These are phyloP conservation scores for Myxocyprinus asiaticus DNA, from an alignment of 2,113 vertebrate species.

Conservation along the genomic window DNA sequence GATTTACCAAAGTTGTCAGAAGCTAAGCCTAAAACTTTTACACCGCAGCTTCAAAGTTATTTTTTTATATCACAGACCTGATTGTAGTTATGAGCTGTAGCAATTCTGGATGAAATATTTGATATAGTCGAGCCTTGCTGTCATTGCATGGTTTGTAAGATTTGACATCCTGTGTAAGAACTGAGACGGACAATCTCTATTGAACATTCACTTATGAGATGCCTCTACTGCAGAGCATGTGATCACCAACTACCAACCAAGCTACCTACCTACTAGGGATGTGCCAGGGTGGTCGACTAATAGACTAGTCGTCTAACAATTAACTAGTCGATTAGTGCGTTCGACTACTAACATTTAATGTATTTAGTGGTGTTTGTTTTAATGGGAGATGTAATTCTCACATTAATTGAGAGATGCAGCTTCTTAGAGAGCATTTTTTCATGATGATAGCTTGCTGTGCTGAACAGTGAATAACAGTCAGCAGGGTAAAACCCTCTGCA, in stretches of 20 bases:
- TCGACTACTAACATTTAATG: too few species aligned
- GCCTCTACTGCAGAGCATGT: neutral
- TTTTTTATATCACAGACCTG: neutral
- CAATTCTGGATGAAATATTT: constrained; percentile 13
- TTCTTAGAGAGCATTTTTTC: too few species aligned
- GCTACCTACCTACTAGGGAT: too few species aligned
- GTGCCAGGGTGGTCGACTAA: too few species aligned
- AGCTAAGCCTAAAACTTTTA: neutral
- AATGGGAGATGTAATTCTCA: too few species aligned
- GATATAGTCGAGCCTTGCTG: neutral
- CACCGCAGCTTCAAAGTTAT: neutral
- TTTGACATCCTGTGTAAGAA: neutral
- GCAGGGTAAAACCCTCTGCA: too few species aligned
- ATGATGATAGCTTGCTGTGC: too few species aligned
- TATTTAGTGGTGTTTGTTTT: too few species aligned
- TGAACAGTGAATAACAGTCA: too few species aligned
- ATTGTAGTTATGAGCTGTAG: neutral
- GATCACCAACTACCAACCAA: neutral
- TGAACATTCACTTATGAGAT: constrained; percentile 10
- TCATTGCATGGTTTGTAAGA: constrained; percentile 5
- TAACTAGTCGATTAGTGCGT: too few species aligned
- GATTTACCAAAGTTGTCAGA: neutral
- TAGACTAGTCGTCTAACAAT: too few species aligned
- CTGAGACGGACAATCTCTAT: constrained; percentile 10
- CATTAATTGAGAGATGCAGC: too few species aligned